Evolutionary conservation across 2,888 invertebrate genomes (phyloP).

Genomic region (Aradus depressus): DNA sequence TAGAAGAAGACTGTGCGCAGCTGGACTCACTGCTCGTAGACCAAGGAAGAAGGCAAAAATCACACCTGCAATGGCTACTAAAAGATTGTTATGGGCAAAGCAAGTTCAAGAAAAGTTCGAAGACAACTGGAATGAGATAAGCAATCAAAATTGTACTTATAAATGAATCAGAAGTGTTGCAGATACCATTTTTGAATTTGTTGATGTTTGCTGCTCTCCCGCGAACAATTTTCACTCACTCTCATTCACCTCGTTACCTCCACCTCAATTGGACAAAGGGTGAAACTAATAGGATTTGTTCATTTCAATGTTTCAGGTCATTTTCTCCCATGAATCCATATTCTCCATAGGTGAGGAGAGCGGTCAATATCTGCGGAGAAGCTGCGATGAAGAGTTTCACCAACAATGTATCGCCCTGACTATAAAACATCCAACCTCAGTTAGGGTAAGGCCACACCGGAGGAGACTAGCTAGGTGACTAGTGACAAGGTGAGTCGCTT

Average conservation of each 20-base stretch:
- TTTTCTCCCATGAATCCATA: conserved; percentile 16
- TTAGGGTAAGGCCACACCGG: too few relatives aligned
- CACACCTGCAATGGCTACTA: conserved; percentile 18
- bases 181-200: too few relatives aligned
- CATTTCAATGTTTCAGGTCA: conserved; percentile 7
- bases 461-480: too few relatives aligned
- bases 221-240: too few relatives aligned
- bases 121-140: background rate
- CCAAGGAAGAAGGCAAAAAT: conserved; percentile 17
- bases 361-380: conserved; percentile 13
- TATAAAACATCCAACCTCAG: conserved; percentile 19
- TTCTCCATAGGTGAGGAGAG: conserved; percentile 12
- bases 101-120: conserved; percentile 5
- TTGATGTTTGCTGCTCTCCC: too few relatives aligned
- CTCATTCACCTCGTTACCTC: too few relatives aligned
- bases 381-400: conserved; percentile 14
- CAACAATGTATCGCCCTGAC: conserved; percentile 14
- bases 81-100: conserved; percentile 14
- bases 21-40: conserved; percentile 14
- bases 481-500: too few relatives aligned
- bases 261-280: too few relatives aligned
- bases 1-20: conserved; percentile 4
- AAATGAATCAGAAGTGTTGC: too few relatives aligned
- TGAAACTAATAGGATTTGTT: background rate
- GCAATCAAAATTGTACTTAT: too few relatives aligned